Conservation (phyloP, 2,797 vertebrate species). For the Myiothlypis chrysogaster region DNA sequence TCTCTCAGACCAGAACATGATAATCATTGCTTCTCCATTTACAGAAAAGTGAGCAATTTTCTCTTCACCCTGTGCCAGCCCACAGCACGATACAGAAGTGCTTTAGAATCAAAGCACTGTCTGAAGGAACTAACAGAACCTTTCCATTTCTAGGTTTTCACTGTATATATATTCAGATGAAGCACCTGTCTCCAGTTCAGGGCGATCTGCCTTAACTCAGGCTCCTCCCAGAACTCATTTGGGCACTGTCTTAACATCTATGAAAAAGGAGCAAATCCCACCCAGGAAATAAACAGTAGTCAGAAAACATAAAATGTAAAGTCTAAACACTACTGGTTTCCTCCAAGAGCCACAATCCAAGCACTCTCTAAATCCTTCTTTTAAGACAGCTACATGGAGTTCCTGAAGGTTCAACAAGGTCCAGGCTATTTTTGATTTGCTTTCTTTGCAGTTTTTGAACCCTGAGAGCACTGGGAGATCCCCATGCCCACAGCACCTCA, state of each 20-base stretch:
- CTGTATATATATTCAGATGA: background rate
- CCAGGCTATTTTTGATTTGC: background rate
- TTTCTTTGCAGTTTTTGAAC: background rate
- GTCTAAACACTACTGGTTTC: background rate
- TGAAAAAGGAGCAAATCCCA: background rate
- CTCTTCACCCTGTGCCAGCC: background rate
- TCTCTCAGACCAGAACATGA: background rate
- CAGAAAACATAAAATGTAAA: background rate
- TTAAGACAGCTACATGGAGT: background rate
- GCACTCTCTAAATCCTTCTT: background rate
- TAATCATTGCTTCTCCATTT: background rate
- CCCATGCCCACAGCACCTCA: background rate
- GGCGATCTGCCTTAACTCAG: background rate
- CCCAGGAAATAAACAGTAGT: background rate
- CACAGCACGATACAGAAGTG: fast-evolving
- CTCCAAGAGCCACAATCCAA: background rate
- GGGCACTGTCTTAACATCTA: background rate
- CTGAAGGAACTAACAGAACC: background rate
- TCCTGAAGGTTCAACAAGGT: background rate
- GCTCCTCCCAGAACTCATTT: background rate
- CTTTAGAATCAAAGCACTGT: background rate
- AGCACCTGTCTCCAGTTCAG: background rate
- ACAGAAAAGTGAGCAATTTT: background rate
- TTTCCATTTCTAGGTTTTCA: background rate
- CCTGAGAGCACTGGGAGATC: background rate